Conservation (phyloP, 92 coral and sea anemone species). For the Porites rus region DNA sequence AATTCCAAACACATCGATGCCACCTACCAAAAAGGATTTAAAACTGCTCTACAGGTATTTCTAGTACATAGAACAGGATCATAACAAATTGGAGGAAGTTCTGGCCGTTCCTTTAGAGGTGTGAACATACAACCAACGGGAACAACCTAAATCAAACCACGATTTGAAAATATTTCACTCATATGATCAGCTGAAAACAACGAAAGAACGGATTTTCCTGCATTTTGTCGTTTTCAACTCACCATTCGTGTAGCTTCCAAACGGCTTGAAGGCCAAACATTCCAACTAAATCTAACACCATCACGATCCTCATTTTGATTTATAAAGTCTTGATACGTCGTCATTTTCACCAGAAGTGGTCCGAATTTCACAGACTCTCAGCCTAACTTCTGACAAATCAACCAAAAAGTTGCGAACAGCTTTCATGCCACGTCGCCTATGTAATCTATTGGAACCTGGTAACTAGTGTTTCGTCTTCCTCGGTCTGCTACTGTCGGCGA, state of each 20-base stretch:
- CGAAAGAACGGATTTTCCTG: too few relatives aligned
- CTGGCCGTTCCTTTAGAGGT: conserved; percentile 95
- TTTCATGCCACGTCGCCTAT: conserved; percentile 37
- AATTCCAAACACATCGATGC: background rate
- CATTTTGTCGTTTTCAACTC: conserved; percentile 11
- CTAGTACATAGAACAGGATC: conserved; percentile 98
- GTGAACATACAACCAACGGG: conserved; percentile 97
- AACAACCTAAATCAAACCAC: conserved; percentile 74
- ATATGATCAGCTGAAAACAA: background rate
- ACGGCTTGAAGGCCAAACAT: conserved; percentile 99
- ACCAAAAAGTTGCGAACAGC: conserved; percentile 15
- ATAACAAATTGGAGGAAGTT: conserved; percentile 97
- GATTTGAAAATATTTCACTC: conserved; percentile 11
- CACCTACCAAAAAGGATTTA: conserved; percentile 95
- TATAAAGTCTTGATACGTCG: conserved; percentile 97
- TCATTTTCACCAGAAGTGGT: conserved; percentile 67
- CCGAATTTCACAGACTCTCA: background rate
- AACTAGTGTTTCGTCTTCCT: conserved; percentile 7
- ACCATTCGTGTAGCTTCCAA: conserved; percentile 99
- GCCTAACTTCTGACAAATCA: background rate
- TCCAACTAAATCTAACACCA: conserved; percentile 99
- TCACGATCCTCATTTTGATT: conserved; percentile 98
- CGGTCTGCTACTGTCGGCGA: background rate
- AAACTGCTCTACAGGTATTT: conserved; percentile 95
- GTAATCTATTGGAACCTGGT: conserved; percentile 9